A percentile compares a stretch with the other conserved stretches of the same genome.
Evolutionary conservation across 2,113 vertebrate species (phyloP).

Genomic region (Rhynchomys soricoides): DNA sequence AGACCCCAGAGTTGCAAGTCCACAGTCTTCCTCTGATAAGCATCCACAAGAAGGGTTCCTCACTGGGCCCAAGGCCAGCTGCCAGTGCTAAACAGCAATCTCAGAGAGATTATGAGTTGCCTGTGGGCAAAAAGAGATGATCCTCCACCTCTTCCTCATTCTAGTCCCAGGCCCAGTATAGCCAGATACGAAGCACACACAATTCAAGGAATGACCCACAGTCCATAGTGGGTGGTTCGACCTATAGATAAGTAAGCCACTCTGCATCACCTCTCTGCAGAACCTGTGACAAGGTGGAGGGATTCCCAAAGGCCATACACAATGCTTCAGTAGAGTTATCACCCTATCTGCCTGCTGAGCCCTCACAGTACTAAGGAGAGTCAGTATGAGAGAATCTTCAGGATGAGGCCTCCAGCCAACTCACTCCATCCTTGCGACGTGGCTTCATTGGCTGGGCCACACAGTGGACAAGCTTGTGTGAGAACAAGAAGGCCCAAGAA

Average conservation of each 20-base stretch:
- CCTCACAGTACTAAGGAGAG: neutral
- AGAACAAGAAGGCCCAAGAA: conserved; percentile 11
- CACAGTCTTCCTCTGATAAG: neutral
- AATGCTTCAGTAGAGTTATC: neutral
- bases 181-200: conserved; percentile 13
- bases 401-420: conserved; percentile 58
- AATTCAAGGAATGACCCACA: neutral
- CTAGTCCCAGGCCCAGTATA: neutral
- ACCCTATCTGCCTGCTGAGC: neutral
- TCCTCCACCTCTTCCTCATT: neutral
- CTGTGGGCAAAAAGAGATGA: neutral
- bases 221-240: neutral
- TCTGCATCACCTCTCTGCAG: neutral
- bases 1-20: conserved; percentile 23
- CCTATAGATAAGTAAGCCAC: neutral
- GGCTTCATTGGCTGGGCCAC: conserved; percentile 52
- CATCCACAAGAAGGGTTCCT: neutral
- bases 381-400: conserved; percentile 21
- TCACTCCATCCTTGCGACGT: conserved; percentile 52
- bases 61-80: neutral
- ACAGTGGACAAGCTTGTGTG: neutral
- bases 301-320: neutral
- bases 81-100: conserved; percentile 43
- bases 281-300: neutral
- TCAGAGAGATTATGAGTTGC: conserved; percentile 38